Evolutionary conservation across 2,113 vertebrate species (phyloP), one percentile per base, ranked within the genome.

Genomic region (Eublepharis macularius): DNA sequence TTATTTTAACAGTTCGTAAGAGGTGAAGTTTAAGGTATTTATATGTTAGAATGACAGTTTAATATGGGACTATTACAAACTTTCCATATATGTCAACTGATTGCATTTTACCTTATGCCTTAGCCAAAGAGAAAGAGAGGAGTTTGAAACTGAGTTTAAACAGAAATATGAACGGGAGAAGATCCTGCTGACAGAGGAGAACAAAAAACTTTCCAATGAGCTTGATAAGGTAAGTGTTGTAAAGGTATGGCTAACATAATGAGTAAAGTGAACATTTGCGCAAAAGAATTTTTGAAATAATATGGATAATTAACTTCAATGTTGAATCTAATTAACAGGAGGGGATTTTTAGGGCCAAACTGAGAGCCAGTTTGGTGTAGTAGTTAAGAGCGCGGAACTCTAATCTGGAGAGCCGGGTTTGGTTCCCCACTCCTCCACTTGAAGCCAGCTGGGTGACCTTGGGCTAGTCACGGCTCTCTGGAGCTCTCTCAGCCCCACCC

Each of bases 81-180:
- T 82, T 77, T 72, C 84, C 39, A 45, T 82, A 39, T 8, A 60
- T 2, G 29, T 87, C 72, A 45, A 3, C 21, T 92, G 51, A 93
- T 88, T 90, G 29, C 91, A 0, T 87, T 93, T 89, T 47, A 7
- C 89, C 92, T 95, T 92, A 57, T 84, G 82, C 89, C 82, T 76
- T 95, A 99, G 98, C 96, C 98, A 98, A 98, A 98, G 93, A 72
- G 98, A 99, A 93, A 97, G 98, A 34, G 98, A 99, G 86, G 98
- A 99, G 93, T 98, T 98, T 94, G 98, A 99, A 97, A 96, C 94
- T 0, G 98, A 99, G 83, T 96, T 97, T 94, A 99, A 98, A 91
- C 98, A 98, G 94, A 99, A 99, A 83, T 98, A 97, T 60, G 99
- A 99, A 94, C 95, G 98, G 81, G 99, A 99, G 93, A 97, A 97